phyloP scores from a whole-genome alignment of 2,113 vertebrate species.

The Microcebus murinus region DNA sequence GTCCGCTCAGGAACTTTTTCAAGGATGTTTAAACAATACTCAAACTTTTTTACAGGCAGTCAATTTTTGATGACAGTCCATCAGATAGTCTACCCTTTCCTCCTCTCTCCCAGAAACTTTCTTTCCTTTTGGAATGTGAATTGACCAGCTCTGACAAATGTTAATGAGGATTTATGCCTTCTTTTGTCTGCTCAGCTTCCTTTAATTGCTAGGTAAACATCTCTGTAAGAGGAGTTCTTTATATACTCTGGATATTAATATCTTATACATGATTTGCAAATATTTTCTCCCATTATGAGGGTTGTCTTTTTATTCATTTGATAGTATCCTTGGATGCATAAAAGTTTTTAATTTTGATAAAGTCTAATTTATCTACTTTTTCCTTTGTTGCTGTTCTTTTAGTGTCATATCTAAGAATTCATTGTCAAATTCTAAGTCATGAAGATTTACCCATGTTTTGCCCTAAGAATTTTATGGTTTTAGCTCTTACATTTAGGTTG shows the following conservation, averaged over 20 bases:
- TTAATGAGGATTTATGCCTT: no score
- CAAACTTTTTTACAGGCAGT: no score
- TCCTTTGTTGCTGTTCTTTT: not conserved
- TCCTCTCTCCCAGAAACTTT: no score
- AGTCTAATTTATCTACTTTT: not conserved
- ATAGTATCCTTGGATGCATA: not conserved
- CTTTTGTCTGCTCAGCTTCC: no score
- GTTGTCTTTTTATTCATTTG: not conserved
- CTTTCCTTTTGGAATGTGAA: no score
- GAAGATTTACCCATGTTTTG: not conserved
- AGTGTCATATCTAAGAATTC: not conserved
- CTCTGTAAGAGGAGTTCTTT: not conserved
- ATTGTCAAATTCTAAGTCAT: not conserved
- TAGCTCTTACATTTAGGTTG: not conserved
- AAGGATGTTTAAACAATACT: no score
- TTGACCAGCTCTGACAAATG: no score
- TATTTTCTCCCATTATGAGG: not conserved
- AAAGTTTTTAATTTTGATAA: not conserved
- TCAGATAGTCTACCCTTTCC: no score
- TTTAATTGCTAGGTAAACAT: no score
- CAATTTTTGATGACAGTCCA: no score
- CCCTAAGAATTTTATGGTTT: not conserved
- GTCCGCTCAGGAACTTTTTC: no score
- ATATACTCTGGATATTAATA: not conserved
- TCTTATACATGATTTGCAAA: not conserved